These are phyloP conservation scores for Prenolepis imparis DNA, from an alignment of 2,888 invertebrate genomes.

Conservation along the genomic window DNA sequence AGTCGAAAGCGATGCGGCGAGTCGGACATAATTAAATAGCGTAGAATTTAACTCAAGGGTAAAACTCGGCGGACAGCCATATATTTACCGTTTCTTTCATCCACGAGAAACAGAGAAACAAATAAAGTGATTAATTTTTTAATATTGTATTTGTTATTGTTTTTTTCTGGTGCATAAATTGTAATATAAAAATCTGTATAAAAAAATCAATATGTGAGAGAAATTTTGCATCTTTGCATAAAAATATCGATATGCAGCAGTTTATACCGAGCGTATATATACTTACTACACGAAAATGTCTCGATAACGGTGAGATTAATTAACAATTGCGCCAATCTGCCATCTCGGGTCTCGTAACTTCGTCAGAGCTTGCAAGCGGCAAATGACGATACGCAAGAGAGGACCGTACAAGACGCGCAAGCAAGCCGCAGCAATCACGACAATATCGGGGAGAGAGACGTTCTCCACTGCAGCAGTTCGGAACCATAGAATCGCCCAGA, in stretches of 20 bases:
- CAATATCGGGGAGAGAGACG: conserved; percentile 5
- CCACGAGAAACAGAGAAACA: not conserved
- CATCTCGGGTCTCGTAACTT: conserved; percentile 17
- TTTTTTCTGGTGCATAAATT: not conserved
- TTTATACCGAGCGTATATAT: too few species aligned
- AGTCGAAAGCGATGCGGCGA: conserved; percentile 46
- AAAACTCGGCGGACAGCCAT: conserved; percentile 13
- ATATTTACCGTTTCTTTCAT: conserved; percentile 7
- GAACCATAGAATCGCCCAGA: conserved; percentile 70
- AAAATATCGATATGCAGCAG: not conserved
- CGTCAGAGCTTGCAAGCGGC: conserved; percentile 25
- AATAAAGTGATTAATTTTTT: conserved; percentile 15
- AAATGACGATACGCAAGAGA: conserved; percentile 43
- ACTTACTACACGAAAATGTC: not conserved
- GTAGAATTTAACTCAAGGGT: conserved; percentile 30
- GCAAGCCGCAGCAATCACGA: conserved; percentile 28
- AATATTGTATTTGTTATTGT: not conserved
- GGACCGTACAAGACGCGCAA: conserved; percentile 4
- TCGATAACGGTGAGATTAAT: conserved; percentile 31
- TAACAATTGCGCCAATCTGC: conserved; percentile 42
- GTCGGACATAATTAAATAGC: conserved; percentile 41
- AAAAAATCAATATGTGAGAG: not conserved
- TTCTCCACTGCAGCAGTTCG: conserved; percentile 65
- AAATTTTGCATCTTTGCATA: not conserved
- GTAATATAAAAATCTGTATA: not conserved